These are phyloP conservation scores for Ctenochaetus hawaiiensis DNA, from an alignment of 2,797 vertebrate species.

Conservation along the genomic window DNA sequence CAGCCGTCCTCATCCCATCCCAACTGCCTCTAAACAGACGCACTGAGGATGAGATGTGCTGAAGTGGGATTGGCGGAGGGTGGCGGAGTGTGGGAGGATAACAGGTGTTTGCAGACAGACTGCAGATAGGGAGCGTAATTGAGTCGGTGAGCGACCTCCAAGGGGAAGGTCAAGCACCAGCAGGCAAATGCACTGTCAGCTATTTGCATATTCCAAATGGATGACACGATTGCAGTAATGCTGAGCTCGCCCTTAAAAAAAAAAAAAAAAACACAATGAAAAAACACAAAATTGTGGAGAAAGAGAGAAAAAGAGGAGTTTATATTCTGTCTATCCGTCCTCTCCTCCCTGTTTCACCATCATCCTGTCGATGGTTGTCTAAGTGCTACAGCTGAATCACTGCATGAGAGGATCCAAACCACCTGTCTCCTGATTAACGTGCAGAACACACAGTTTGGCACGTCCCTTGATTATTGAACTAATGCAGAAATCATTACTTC, in stretches of 20 bases:
- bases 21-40: constrained; percentile 75
- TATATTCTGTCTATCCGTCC: constrained; percentile 54
- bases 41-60: constrained; percentile 72
- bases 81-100: constrained; percentile 82
- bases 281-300: constrained; percentile 42
- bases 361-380: constrained; percentile 63
- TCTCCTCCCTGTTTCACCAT: constrained; percentile 51
- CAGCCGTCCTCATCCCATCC: constrained; percentile 68
- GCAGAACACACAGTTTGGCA: constrained; percentile 62
- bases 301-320: constrained; percentile 41
- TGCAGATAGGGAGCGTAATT: constrained; percentile 88
- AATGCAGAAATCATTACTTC: constrained; percentile 50
- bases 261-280: constrained; percentile 20
- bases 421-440: constrained; percentile 75
- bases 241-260: constrained; percentile 68
- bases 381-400: constrained; percentile 77
- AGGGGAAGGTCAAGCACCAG: constrained; percentile 89
- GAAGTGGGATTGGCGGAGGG: constrained; percentile 81
- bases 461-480: constrained; percentile 45
- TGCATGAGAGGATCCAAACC: constrained; percentile 77
- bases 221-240: constrained; percentile 82
- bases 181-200: constrained; percentile 89
- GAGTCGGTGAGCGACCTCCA: constrained; percentile 88
- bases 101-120: constrained; percentile 89
- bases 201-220: constrained; percentile 89